Conservation (phyloP, 2,888 invertebrate genomes). For the Isoperla grammatica region DNA sequence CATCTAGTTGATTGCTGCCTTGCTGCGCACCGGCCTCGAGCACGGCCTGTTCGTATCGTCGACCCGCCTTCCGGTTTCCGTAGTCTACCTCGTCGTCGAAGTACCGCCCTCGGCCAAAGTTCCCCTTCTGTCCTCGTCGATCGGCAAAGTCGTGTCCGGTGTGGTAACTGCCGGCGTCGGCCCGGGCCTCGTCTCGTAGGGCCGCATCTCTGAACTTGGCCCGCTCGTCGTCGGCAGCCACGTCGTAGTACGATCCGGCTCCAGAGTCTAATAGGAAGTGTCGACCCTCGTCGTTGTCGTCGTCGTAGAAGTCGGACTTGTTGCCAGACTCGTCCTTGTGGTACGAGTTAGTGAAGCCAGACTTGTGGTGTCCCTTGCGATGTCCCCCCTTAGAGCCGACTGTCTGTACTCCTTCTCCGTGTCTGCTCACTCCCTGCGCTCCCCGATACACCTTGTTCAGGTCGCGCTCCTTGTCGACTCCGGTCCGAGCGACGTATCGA, state of each 20-base stretch:
- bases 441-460: slow-evolving; percentile 27
- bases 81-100: slow-evolving; percentile 20
- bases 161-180: slow-evolving; percentile 20
- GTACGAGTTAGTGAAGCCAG: slow-evolving; percentile 32
- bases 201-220: slow-evolving; percentile 22
- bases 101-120: slow-evolving; percentile 17
- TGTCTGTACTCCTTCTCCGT: slow-evolving; percentile 24
- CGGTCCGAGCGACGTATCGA: slow-evolving; percentile 19
- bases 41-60: slow-evolving; percentile 2
- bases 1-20: not conserved
- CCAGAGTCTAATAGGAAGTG: slow-evolving; percentile 22
- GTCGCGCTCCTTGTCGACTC: slow-evolving; percentile 25
- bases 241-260: slow-evolving; percentile 21
- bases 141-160: slow-evolving; percentile 11
- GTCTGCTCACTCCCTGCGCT: slow-evolving; percentile 25
- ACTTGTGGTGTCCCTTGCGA: slow-evolving; percentile 30
- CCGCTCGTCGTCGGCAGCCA: slow-evolving; percentile 11
- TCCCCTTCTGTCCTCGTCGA: slow-evolving; percentile 15
- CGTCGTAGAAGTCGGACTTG: slow-evolving; percentile 32
- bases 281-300: slow-evolving; percentile 27
- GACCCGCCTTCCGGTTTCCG: slow-evolving; percentile 15
- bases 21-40: slow-evolving; percentile 5
- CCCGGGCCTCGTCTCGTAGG: slow-evolving; percentile 9
- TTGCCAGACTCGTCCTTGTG: slow-evolving; percentile 34
- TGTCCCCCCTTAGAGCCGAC: slow-evolving; percentile 27